Evolutionary conservation across 1,140 invertebrate species (phyloP), one percentile per base, ranked within the genome.

Genomic region (Goniozus legneri): DNA sequence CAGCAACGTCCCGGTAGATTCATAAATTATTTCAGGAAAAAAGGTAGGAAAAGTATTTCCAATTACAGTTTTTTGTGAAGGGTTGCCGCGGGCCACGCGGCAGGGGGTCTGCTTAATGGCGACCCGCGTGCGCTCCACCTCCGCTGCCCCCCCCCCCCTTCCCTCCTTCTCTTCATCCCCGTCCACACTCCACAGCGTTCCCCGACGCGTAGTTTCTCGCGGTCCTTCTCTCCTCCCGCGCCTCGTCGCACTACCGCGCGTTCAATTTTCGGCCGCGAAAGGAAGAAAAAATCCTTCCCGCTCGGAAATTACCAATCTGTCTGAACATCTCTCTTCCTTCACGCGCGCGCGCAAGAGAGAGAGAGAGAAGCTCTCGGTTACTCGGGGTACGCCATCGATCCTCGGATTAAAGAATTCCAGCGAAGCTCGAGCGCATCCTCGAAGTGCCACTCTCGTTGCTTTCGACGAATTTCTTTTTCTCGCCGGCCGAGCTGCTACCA

Each of bases 101-200:
- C 71, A 76, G 72, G 74, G 74, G 74, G 65, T 66, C 65, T 58
- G 63, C 70, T 76, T 75, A 76, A 76, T 76, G 73, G 74, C 74
- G 71, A 75, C 71, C 69, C 68, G 68, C 69, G 56, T 67, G 64
- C 68, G 63, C 69, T 64, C 60, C 62, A 58, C 57, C 61, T 59
- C 60, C 60, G 55, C 61, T 52, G 42, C 63, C 24, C 47, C 30
- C 36, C 39, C 44, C 50, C 38, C 55, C 54, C 35, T 36, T 35
- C 37, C 51, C 59, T 52, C 49, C 61, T 50, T 47, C 45, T 39
- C 32, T 33, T 18, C 21, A 38, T 35, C 34, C 10, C 32, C 32
- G 33, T 48, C 48, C 43, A 22, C 31, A 47, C 32, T 48, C 47
- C 58, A 49, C 44, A 44, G 37, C 44, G 47, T 50, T 20, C 45